Evolutionary conservation across 2,113 vertebrate genomes (phyloP), one percentile per base, ranked within the genome.

Genomic region (Atrichornis clamosus): DNA sequence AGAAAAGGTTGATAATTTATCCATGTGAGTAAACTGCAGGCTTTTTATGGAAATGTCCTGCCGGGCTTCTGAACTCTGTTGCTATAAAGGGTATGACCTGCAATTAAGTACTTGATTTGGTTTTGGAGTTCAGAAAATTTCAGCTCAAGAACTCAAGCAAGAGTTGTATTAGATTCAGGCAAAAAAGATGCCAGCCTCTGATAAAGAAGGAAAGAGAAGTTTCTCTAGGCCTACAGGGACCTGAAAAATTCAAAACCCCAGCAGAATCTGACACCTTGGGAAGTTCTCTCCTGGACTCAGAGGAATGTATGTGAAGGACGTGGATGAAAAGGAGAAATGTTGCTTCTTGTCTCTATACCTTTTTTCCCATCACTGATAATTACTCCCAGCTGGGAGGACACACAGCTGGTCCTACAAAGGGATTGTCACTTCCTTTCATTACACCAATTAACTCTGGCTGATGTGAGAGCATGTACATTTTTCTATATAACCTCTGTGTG

Each of bases 41-140:
- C 3, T 95, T 95, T 93, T 12, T 50, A n/a, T 68, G 69, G 75
- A 91, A 97, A 87, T 56, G 13, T 49, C 39, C 17, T 64, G 21
- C 92, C 53, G 41, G 11, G 50, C 23, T 88, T 73, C 46, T 63
- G n/a, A 91, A 72, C 3, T 46, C 41, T 23, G 22, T 35, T 90
- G 13, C 50, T 28, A 6, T 49, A 56, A 56, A 94, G 95, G 16
- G 7, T 91, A 39, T 39, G 30, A 37, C 67, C 78, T 72, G 22
- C 70, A 84, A 85, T 88, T 93, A 95, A 84, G 10, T 68, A 59
- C 68, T 95, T 80, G 53, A 50, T 91, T 94, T 91, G 9, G 10
- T 89, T 89, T 91, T 94, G 41, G 37, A 52, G 78, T 77, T 94
- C 33, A 81, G 82, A 93, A 95, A 87, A 93, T 9, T 90, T 82